phyloP scores from a whole-genome alignment of 2,888 invertebrate genomes.

The Stenchaetothrips biformis region DNA sequence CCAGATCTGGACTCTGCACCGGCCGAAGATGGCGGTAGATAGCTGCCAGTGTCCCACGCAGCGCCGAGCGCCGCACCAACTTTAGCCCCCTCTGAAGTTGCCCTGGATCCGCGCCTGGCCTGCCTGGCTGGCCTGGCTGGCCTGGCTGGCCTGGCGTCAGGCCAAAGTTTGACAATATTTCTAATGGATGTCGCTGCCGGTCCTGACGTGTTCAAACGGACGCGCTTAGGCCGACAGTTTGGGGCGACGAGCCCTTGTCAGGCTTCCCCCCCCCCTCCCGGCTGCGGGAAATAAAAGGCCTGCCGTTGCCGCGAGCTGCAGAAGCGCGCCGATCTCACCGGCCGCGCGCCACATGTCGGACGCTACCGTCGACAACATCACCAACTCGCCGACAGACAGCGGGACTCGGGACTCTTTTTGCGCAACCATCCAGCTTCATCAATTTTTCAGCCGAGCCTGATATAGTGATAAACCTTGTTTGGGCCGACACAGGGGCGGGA shows the following conservation, averaged over 20 bases:
- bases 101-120: background rate
- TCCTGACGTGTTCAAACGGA: background rate
- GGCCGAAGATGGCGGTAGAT: slow-evolving; percentile 17
- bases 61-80: background rate
- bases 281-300: too few relatives aligned
- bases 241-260: too few relatives aligned
- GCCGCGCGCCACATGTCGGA: background rate
- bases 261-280: too few relatives aligned
- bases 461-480: slow-evolving; percentile 25
- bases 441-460: background rate
- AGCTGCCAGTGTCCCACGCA: background rate
- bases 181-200: background rate
- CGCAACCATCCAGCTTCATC: background rate
- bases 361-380: background rate
- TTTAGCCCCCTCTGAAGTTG: background rate
- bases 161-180: background rate
- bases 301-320: too few relatives aligned
- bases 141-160: background rate
- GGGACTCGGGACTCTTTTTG: background rate
- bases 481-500: background rate
- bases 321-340: too few relatives aligned
- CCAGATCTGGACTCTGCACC: background rate
- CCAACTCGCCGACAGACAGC: too few relatives aligned
- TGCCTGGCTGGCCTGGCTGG: background rate
- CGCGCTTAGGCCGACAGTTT: background rate